Base-by-base conservation (phyloP, 2,113 vertebrate species). In the Larimichthys polyactis region DNA sequence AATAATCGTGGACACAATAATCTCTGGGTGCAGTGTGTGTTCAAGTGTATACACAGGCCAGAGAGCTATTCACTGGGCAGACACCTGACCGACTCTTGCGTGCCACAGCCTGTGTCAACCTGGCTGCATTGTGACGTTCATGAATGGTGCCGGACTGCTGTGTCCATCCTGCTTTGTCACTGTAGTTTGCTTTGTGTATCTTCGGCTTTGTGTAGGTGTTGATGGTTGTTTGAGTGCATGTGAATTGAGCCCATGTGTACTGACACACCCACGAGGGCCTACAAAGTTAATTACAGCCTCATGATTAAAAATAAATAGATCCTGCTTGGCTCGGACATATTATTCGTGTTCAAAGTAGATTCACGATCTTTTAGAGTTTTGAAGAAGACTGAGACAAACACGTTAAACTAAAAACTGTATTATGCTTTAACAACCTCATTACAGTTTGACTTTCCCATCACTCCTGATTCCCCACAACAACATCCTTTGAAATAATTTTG, bases 141-240 rank as follows among this genome's bases (percentile, higher is more conserved):
- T 86, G 84, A 91, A 91, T 84, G 78, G 69, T 64, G 36, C 24
- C 52, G 4, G 62, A 7, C 51, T 29, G 22, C 54, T 55, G 43
- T 54, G 69, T 36, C 19, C 40, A 48, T 62, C 46, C 78, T 48
- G 51, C 71, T 87, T 90, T 89, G 88, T 90, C 49, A 58, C 17
- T 5, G 46, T 64, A n/a, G 84, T 88, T 90, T 87, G 84, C 79
- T 83, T 89, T 89, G 78, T 84, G 51, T 64, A 29, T 75, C 32
- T 68, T 36, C 62, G 54, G 52, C 72, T 80, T 83, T 63, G 77
- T 89, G 80, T 55, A 51, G 67, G 57, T 79, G 71, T 46, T 44
- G 58, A 71, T 80, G 58, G 52, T 19, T 87, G 60, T 72, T 71
- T 81, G 46, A 46, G 19, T 51, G 63, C 54, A 64, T 70, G 64